Evolutionary conservation across 2,113 vertebrate species (phyloP).

Genomic region (Coptodon rendalli): DNA sequence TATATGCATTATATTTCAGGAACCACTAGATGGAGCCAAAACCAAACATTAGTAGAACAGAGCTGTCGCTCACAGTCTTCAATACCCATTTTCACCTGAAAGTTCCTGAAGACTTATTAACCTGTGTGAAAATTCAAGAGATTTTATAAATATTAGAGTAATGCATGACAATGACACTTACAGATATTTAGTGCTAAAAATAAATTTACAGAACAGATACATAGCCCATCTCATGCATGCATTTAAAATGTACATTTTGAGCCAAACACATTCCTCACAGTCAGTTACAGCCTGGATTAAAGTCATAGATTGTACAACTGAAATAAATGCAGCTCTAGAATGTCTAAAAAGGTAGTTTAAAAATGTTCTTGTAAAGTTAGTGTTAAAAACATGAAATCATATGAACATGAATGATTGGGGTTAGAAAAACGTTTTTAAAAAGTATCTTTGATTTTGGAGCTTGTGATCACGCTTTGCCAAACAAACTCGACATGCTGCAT

Average conservation of each 20-base stretch:
- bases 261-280: background rate
- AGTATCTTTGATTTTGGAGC: background rate
- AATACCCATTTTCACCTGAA: background rate
- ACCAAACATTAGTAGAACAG: background rate
- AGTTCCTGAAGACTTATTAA: fast-evolving
- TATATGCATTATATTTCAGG: background rate
- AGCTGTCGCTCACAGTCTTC: fast-evolving
- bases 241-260: background rate
- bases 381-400: background rate
- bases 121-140: background rate
- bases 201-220: fast-evolving
- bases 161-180: background rate
- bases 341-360: background rate
- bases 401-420: background rate
- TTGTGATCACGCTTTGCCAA: background rate
- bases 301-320: background rate
- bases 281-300: background rate
- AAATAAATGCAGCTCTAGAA: background rate
- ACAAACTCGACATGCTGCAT: background rate
- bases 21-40: background rate
- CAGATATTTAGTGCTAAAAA: fast-evolving
- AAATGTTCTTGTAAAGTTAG: background rate
- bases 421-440: fast-evolving
- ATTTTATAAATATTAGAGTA: background rate
- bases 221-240: background rate